phyloP scores from a whole-genome alignment of 2,113 vertebrate species.

The Ovibos moschatus region DNA sequence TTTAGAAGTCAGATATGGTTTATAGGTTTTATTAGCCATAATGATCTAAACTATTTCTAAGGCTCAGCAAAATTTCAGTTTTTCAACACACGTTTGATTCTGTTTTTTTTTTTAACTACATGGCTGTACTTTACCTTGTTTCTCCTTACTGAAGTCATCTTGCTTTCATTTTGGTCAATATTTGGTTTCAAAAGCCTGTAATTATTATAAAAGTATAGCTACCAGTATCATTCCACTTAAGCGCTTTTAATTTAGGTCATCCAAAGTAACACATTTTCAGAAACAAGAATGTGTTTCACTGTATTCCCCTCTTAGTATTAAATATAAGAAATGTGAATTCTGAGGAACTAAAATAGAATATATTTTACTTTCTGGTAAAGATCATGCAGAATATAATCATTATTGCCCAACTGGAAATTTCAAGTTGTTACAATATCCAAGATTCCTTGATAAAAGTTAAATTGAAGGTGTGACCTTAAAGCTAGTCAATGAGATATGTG shows the following conservation, averaged over 20 bases:
- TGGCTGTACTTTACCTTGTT: constrained; percentile 17
- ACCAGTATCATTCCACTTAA: constrained; percentile 15
- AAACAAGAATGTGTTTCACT: not conserved
- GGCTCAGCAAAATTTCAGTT: constrained; percentile 17
- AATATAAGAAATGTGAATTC: constrained; percentile 53
- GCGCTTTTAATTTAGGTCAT: constrained; percentile 2
- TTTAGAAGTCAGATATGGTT: not conserved
- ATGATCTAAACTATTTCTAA: constrained; percentile 25
- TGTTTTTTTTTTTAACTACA: not conserved
- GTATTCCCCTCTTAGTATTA: constrained; percentile 10
- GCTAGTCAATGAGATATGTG: constrained; percentile 30
- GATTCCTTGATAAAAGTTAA: not conserved
- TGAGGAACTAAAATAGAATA: constrained; percentile 14
- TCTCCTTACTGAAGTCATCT: constrained; percentile 8
- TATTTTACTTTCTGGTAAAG: constrained; percentile 40
- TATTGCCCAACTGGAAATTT: constrained; percentile 41
- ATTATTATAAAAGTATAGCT: constrained; percentile 20
- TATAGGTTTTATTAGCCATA: constrained; percentile 36
- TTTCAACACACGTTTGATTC: not conserved
- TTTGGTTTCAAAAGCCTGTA: constrained; percentile 18
- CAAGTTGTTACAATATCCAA: constrained; percentile 14
- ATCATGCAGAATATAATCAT: not conserved
- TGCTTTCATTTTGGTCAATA: constrained; percentile 33
- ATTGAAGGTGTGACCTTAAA: constrained; percentile 21
- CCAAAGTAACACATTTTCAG: constrained; percentile 20